Percentiles rank a stretch among this genome's conserved stretches.
Conservation (phyloP, 2,113 vertebrate species). For the Hiodon alosoides region DNA sequence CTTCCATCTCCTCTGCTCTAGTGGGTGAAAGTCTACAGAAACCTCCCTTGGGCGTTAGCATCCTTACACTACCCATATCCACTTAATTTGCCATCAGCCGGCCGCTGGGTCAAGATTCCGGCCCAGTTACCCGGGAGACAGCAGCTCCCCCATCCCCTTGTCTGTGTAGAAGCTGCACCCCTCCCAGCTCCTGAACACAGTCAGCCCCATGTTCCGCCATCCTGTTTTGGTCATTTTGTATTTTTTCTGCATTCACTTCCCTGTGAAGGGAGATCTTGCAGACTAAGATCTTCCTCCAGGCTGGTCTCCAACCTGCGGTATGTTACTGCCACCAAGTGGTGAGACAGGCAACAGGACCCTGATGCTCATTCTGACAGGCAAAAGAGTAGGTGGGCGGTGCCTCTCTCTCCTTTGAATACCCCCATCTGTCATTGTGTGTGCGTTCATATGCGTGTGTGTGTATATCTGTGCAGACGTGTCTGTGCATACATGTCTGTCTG, state of each 20-base stretch:
- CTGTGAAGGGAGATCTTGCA: neutral
- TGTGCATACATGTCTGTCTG: neutral
- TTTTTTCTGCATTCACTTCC: neutral
- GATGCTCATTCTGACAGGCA: neutral
- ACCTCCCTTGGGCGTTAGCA: conserved; percentile 16
- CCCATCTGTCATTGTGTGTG: neutral
- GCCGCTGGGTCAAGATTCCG: conserved; percentile 46
- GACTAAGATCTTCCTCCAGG: neutral
- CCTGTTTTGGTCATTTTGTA: conserved; percentile 33
- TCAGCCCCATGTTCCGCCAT: conserved; percentile 41
- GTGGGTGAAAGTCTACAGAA: conserved; percentile 21
- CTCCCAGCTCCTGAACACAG: conserved; percentile 42
- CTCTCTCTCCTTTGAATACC: too few species aligned
- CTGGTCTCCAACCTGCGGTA: neutral
- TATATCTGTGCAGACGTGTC: neutral
- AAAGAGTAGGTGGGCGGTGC: too few species aligned
- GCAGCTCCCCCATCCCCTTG: neutral
- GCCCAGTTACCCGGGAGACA: conserved; percentile 48
- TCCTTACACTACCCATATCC: conserved; percentile 14
- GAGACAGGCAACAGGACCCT: conserved; percentile 2
- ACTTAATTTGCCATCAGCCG: conserved; percentile 23
- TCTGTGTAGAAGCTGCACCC: conserved; percentile 23
- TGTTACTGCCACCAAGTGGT: conserved; percentile 38
- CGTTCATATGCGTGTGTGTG: neutral
- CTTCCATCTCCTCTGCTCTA: neutral